A percentile compares a stretch with the other conserved stretches of the same genome.
Evolutionary conservation across 1,140 invertebrate genomes (phyloP).

Genomic region (Polyergus mexicanus): DNA sequence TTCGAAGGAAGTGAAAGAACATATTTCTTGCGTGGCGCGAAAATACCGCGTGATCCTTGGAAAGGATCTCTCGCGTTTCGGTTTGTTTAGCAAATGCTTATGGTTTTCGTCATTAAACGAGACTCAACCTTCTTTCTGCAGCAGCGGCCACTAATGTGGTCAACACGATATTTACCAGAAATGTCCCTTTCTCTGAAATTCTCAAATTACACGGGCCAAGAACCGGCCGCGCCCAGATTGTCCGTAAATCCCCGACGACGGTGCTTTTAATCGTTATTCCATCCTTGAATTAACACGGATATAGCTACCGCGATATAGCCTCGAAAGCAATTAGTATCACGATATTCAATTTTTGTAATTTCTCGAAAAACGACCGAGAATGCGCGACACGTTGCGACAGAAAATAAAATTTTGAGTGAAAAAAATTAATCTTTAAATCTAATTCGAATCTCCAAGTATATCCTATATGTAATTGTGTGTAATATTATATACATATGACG

Average conservation of each 20-base stretch:
- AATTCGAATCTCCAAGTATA: background rate
- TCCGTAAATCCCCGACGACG: slow-evolving; percentile 13
- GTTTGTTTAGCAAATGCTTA: slow-evolving; percentile 67
- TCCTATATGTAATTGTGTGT: background rate
- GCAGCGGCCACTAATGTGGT: slow-evolving; percentile 46
- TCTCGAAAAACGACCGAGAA: background rate
- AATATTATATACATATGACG: no score
- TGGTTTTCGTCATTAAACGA: slow-evolving; percentile 58
- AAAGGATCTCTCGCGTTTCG: slow-evolving; percentile 56
- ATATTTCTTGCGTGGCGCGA: slow-evolving; percentile 15
- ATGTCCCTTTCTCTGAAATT: slow-evolving; percentile 75
- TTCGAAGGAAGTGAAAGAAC: slow-evolving; percentile 30
- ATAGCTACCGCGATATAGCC: background rate
- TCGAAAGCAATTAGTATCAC: background rate
- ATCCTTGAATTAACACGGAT: background rate
- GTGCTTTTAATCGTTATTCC: slow-evolving; percentile 19
- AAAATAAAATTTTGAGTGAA: background rate
- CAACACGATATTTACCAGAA: slow-evolving; percentile 75
- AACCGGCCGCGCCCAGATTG: slow-evolving; percentile 37
- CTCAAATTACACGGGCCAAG: slow-evolving; percentile 62
- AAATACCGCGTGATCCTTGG: slow-evolving; percentile 56
- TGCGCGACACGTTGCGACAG: background rate
- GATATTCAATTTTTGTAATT: background rate
- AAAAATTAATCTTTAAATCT: background rate
- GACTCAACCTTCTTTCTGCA: slow-evolving; percentile 16